phyloP scores from a whole-genome alignment of 1,140 invertebrate genomes.

The Sarcophaga peregrina region DNA sequence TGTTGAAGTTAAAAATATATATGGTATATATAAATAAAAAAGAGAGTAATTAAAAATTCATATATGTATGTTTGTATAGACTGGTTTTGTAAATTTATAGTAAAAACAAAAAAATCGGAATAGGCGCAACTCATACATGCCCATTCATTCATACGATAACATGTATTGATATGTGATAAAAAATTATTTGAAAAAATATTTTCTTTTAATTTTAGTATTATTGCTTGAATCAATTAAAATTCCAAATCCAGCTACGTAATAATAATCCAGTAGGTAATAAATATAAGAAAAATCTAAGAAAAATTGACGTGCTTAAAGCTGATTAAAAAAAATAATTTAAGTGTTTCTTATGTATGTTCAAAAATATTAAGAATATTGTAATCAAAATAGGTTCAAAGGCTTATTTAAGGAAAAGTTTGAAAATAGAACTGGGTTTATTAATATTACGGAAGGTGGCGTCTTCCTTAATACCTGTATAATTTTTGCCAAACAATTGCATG shows the following conservation, averaged over 20 bases:
- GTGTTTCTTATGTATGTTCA: background rate
- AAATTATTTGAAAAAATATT: background rate
- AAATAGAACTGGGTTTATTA: background rate
- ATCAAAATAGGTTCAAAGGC: slow-evolving; percentile 10
- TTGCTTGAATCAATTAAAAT: background rate
- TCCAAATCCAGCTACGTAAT: slow-evolving; percentile 14
- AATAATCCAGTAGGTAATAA: too few relatives aligned
- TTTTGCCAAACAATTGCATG: slow-evolving; percentile 96
- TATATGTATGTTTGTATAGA: background rate
- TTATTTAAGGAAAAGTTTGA: slow-evolving; percentile 19
- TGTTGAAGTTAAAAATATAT: slow-evolving; percentile 48
- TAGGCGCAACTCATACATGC: slow-evolving; percentile 32
- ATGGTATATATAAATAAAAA: background rate
- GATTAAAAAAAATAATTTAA: slow-evolving; percentile 30
- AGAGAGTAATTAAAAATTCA: slow-evolving; percentile 18
- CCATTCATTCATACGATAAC: slow-evolving; percentile 21
- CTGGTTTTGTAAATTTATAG: background rate
- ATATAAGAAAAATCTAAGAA: background rate
- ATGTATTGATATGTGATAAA: slow-evolving; percentile 7
- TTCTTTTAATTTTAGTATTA: background rate
- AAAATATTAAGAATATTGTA: background rate
- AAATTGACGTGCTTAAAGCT: slow-evolving; percentile 36
- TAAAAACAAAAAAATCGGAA: slow-evolving; percentile 24
- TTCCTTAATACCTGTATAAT: slow-evolving; percentile 79
- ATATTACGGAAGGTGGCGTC: background rate